Evolutionary conservation across 2,113 vertebrate species (phyloP).

Genomic region (Hyperopisus bebe): DNA sequence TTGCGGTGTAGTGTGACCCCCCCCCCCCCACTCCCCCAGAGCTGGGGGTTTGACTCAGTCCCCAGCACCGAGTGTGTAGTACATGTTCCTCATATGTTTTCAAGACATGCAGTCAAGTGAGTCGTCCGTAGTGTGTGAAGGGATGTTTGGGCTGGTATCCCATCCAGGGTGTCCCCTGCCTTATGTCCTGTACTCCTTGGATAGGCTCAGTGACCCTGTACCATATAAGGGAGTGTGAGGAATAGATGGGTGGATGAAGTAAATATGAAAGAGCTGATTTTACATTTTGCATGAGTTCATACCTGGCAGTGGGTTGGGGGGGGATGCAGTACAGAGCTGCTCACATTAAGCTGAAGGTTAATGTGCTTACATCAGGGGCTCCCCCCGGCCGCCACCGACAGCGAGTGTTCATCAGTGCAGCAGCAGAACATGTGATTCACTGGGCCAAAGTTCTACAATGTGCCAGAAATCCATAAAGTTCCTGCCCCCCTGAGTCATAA

Average conservation of each 20-base stretch:
- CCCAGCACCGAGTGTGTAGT: not conserved
- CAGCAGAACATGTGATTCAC: slow-evolving; percentile 44
- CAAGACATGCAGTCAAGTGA: not conserved
- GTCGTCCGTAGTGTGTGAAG: not conserved
- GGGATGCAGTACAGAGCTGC: slow-evolving; percentile 34
- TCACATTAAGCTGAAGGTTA: slow-evolving; percentile 55
- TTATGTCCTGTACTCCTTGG: not conserved
- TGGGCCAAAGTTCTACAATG: not conserved
- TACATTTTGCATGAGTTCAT: slow-evolving; percentile 1
- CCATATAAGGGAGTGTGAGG: not conserved
- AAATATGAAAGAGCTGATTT: slow-evolving; percentile 8
- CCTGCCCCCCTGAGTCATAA: not conserved
- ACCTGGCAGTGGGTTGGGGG: slow-evolving; percentile 15
- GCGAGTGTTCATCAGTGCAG: slow-evolving; percentile 29
- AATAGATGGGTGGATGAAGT: not conserved
- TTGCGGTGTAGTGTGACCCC: not conserved
- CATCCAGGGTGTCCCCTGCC: not conserved
- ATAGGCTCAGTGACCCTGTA: not conserved
- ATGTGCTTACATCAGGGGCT: slow-evolving; percentile 58
- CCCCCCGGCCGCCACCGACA: slow-evolving; percentile 45
- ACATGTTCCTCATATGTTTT: not conserved
- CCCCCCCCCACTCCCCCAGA: not conserved
- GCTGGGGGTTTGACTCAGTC: not conserved
- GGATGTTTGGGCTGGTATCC: not conserved
- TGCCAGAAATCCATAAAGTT: not conserved